Conservation (phyloP, 2,797 vertebrate species). For the Ctenosaura bakeri region DNA sequence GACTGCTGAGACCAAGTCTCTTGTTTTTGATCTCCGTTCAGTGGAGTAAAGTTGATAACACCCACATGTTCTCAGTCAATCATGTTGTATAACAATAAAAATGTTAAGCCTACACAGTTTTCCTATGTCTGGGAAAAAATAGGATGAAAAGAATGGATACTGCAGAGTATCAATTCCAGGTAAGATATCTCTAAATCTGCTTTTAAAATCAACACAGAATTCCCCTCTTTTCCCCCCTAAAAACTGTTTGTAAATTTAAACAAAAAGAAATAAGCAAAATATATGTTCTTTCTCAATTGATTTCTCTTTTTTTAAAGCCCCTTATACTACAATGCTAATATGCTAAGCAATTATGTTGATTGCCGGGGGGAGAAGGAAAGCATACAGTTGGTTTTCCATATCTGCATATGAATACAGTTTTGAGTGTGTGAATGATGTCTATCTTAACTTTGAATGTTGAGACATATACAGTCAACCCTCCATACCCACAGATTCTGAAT, state of each 20-base stretch:
- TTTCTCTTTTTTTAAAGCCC: neutral
- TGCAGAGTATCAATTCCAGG: neutral
- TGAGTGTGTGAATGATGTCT: too few relatives aligned
- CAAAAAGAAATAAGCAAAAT: neutral
- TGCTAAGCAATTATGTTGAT: neutral
- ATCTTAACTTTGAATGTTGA: too few relatives aligned
- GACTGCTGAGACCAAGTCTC: neutral
- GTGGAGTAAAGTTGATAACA: neutral
- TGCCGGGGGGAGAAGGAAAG: too few relatives aligned
- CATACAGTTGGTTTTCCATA: too few relatives aligned
- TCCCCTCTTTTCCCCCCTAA: too few relatives aligned
- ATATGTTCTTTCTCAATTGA: neutral
- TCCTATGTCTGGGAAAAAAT: neutral
- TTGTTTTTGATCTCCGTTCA: neutral
- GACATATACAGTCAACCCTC: too few relatives aligned
- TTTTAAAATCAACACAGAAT: neutral
- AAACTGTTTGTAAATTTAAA: neutral
- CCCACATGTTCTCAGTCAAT: neutral
- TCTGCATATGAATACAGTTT: too few relatives aligned
- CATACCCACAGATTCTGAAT: too few relatives aligned
- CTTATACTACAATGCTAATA: neutral
- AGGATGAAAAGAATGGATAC: neutral
- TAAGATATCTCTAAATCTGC: neutral
- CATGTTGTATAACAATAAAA: neutral
- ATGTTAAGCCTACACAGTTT: neutral